Conservation (phyloP, 2,797 vertebrate genomes). For the Liasis olivaceus region DNA sequence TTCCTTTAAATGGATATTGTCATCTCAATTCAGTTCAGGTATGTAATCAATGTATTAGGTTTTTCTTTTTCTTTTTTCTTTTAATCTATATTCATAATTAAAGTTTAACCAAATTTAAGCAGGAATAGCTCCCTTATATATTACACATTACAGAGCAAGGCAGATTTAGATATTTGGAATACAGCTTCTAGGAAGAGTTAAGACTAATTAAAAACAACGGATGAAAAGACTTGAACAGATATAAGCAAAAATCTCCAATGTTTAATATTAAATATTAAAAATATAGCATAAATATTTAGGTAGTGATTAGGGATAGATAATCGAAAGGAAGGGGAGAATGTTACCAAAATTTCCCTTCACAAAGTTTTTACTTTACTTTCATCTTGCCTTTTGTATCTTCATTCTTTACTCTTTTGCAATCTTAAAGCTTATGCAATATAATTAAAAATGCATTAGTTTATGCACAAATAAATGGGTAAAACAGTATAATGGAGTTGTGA, state of each 20-base stretch:
- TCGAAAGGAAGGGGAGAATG: not conserved
- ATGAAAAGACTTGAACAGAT: not conserved
- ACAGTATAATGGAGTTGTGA: not conserved
- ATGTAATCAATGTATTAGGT: not conserved
- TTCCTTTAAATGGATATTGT: conserved; percentile 96
- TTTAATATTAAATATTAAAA: not conserved
- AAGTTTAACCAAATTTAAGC: not conserved
- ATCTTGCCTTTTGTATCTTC: not conserved
- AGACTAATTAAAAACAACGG: not conserved
- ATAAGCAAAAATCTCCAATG: not conserved
- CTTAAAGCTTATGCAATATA: not conserved
- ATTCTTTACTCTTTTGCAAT: not conserved
- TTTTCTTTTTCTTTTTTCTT: not conserved
- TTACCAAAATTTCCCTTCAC: not conserved
- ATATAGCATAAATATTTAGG: not conserved
- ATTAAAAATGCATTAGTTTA: not conserved
- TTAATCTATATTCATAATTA: not conserved
- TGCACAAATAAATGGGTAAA: not conserved
- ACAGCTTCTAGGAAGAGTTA: not conserved
- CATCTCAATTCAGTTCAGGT: conserved; percentile 99
- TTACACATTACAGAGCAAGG: not conserved
- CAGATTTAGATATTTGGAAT: not conserved
- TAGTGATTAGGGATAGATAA: not conserved
- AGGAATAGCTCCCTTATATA: not conserved
- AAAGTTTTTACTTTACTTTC: not conserved